Conservation (phyloP, 1,140 invertebrate genomes). For the Cydia strobilella region DNA sequence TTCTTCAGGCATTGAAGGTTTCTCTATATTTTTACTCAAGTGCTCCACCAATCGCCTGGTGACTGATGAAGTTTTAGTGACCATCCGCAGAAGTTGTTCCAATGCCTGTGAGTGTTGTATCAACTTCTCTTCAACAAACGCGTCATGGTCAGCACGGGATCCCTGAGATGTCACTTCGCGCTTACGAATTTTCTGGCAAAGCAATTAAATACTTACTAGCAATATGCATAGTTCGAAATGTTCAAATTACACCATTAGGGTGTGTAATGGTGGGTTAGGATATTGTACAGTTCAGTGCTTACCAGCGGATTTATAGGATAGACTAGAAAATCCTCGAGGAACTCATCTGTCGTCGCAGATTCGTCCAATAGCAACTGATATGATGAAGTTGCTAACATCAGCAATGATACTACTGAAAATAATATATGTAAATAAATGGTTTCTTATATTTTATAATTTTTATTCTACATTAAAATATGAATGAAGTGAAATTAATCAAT, state of each 20-base stretch:
- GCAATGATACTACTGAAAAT: conserved; percentile 17
- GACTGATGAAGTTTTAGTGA: conserved; percentile 45
- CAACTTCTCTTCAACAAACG: conserved; percentile 62
- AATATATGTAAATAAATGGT: conserved; percentile 39
- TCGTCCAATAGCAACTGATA: background rate
- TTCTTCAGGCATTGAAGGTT: conserved; percentile 56
- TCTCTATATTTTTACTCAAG: conserved; percentile 42
- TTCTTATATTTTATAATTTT: background rate
- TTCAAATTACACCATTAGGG: background rate
- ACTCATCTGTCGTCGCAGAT: conserved; percentile 38
- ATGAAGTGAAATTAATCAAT: background rate
- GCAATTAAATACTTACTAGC: conserved; percentile 33
- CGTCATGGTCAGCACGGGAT: conserved; percentile 41
- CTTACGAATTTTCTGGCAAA: conserved; percentile 56
- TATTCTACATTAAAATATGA: background rate
- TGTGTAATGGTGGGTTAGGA: background rate
- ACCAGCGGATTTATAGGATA: conserved; percentile 46
- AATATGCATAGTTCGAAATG: background rate
- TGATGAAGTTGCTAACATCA: conserved; percentile 34
- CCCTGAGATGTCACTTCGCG: conserved; percentile 41
- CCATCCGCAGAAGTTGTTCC: conserved; percentile 53
- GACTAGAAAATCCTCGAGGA: conserved; percentile 44
- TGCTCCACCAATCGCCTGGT: conserved; percentile 50
- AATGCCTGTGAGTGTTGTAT: conserved; percentile 60
- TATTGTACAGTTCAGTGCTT: conserved; percentile 33